Percentiles rank a stretch among this genome's conserved stretches.
Evolutionary conservation across 2,113 vertebrate genomes (phyloP).

Genomic region (Oenanthe melanoleuca): DNA sequence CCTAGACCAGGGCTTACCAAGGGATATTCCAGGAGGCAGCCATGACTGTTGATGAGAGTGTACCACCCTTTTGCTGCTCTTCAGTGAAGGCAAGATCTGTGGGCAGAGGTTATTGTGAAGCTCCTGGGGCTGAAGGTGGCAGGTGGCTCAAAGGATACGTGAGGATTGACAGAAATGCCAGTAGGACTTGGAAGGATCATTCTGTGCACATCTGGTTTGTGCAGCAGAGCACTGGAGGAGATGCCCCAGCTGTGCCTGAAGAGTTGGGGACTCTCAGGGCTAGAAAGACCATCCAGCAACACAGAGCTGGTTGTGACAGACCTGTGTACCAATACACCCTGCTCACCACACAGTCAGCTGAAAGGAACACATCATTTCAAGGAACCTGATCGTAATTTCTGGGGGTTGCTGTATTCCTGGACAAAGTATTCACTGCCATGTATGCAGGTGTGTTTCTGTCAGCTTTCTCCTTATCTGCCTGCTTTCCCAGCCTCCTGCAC

Average conservation of each 20-base stretch:
- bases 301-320: neutral
- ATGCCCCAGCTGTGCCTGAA: neutral
- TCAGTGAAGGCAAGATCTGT: neutral
- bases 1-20: neutral
- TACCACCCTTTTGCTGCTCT: neutral
- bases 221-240: neutral
- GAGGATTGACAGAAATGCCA: neutral
- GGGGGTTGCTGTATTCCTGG: neutral
- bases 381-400: neutral
- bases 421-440: rapidly evolving
- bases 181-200: neutral
- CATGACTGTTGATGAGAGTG: rapidly evolving
- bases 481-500: neutral
- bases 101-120: neutral
- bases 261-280: rapidly evolving
- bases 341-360: neutral
- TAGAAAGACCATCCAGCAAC: neutral
- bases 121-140: neutral
- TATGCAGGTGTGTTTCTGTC: neutral
- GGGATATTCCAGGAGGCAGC: neutral
- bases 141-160: neutral
- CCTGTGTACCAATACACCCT: neutral
- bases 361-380: neutral
- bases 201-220: rapidly evolving
- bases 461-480: neutral